A percentile compares a stretch with the other conserved stretches of the same genome.
Evolutionary conservation across 2,888 invertebrate species (phyloP).

Genomic region (Polymixis flavicincta): DNA sequence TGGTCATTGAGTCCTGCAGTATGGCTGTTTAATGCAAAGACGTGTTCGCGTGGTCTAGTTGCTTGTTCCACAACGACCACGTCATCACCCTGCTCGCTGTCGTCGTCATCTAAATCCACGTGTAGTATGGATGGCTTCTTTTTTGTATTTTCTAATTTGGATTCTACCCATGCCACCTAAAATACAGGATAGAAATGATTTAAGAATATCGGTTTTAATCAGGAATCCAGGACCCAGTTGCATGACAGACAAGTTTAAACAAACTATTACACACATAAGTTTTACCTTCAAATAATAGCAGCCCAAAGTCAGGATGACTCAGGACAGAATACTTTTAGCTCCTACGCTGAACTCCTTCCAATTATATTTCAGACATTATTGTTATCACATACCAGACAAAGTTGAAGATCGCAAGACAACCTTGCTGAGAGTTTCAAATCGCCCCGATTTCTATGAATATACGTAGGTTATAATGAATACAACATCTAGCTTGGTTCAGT

Average conservation of each 20-base stretch:
- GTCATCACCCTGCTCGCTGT: slow-evolving; percentile 78
- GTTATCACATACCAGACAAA: slow-evolving; percentile 17
- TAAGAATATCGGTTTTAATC: neutral
- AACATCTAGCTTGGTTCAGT: slow-evolving; percentile 23
- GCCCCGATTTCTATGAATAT: slow-evolving; percentile 1
- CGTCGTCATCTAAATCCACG: slow-evolving; percentile 79
- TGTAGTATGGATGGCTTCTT: slow-evolving; percentile 78
- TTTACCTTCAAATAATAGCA: slow-evolving; percentile 16
- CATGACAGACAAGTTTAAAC: neutral
- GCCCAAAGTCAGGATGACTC: slow-evolving; percentile 3
- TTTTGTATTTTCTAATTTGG: slow-evolving; percentile 70
- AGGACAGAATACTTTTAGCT: neutral
- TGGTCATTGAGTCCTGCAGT: slow-evolving; percentile 77
- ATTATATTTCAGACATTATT: slow-evolving; percentile 7
- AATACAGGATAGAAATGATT: slow-evolving; percentile 54
- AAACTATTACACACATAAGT: neutral
- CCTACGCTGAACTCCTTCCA: neutral
- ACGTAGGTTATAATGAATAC: slow-evolving; percentile 8
- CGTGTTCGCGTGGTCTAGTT: slow-evolving; percentile 75
- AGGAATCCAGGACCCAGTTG: neutral
- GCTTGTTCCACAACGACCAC: slow-evolving; percentile 84
- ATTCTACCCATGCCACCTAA: slow-evolving; percentile 80
- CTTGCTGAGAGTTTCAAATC: neutral
- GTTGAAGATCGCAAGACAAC: neutral
- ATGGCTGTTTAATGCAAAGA: slow-evolving; percentile 69